Evolutionary conservation across 2,113 vertebrate genomes (phyloP).

Genomic region (Mola mola): DNA sequence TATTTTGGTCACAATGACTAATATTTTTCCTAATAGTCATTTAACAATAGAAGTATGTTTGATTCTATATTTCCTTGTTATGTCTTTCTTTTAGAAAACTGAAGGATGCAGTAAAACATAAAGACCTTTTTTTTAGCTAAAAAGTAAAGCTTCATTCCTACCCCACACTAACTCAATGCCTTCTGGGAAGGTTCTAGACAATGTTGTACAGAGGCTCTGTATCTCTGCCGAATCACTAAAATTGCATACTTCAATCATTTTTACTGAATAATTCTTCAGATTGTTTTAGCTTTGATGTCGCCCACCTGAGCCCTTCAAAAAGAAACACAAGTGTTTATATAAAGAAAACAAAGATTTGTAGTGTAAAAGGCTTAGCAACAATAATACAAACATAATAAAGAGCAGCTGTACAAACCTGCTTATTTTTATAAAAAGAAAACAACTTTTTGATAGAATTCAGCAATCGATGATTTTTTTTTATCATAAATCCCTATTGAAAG

Average conservation of each 20-base stretch:
- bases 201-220: constrained; percentile 65
- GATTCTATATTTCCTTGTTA: constrained; percentile 38
- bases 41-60: constrained; percentile 34
- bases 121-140: constrained; percentile 41
- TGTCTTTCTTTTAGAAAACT: constrained; percentile 40
- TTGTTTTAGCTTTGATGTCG: constrained; percentile 48
- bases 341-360: constrained; percentile 43
- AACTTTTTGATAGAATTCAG: constrained; percentile 74
- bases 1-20: constrained; percentile 70
- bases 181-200: constrained; percentile 74
- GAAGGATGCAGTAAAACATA: constrained; percentile 46
- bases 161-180: constrained; percentile 68
- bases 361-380: constrained; percentile 36
- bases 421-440: constrained; percentile 82
- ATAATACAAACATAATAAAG: constrained; percentile 36
- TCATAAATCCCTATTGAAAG: constrained; percentile 48
- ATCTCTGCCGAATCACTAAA: constrained; percentile 67
- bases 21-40: constrained; percentile 50
- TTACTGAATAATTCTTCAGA: constrained; percentile 50
- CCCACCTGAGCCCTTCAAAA: constrained; percentile 60
- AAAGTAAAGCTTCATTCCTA: constrained; percentile 47
- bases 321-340: constrained; percentile 37
- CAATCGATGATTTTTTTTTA: constrained; percentile 66
- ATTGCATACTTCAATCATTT: constrained; percentile 51
- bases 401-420: constrained; percentile 66